Base-by-base conservation (phyloP, 2,113 vertebrate genomes). In the Sander vitreus region DNA sequence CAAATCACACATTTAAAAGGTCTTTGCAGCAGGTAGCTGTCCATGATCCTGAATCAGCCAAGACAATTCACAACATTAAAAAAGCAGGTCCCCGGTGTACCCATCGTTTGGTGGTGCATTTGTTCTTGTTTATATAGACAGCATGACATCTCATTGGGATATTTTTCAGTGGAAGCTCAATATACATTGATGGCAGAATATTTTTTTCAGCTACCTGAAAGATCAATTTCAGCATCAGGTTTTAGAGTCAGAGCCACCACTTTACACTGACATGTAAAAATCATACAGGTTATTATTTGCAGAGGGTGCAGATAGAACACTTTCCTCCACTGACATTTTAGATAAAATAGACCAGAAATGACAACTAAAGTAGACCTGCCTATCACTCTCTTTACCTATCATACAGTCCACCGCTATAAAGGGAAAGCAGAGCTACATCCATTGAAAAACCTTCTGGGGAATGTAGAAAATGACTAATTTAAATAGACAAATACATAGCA, bases 11-110 rank as follows among this genome's bases (percentile, higher is more conserved):
- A 19, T 57, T 23, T 76, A 18, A 45, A n/a, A 25, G 50, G 7
- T 39, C 36, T 69, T 39, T 48, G 36, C 25, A 85, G 51, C 64
- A 68, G 9, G 71, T 6, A 64, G n/a, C 70, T 85, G 55, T 82
- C 68, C 69, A 15, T 72, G 58, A 66, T 51, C 16, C 84, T 71
- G 64, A 68, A 71, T 11, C 0, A 73, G 65, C 13, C 39, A 66
- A 43, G n/a, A 21, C 14, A 25, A 18, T 39, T 16, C 27, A 51
- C 4, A 48, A 21, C 7, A 2, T n/a, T 53, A 69, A 55, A 78
- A 78, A 78, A 19, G 30, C 55, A 66, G 57, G 48, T 27, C 25
- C 13, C 4, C 8, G 8, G 11, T 48, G 12, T 18, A 18, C 27
- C 13, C 3, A 16, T 19, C 1, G 0, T 43, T 25, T 50, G 14